A percentile compares a stretch with the other conserved stretches of the same genome.
Conservation (phyloP, 2,888 invertebrate genomes). For the Drosophila putrida region DNA sequence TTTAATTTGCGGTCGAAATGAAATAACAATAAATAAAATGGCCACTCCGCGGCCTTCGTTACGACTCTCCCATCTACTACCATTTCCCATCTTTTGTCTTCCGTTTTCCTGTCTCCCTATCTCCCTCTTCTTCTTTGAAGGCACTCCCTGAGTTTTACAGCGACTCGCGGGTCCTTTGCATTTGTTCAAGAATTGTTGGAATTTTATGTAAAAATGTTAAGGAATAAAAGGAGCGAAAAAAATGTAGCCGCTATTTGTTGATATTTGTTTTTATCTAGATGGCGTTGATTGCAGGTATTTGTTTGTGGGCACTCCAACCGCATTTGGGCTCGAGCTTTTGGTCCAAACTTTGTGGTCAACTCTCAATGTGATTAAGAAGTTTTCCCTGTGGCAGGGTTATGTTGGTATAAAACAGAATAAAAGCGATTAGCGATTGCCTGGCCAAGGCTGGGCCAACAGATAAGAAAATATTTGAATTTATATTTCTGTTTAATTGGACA, state of each 20-base stretch:
- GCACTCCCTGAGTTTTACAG: background rate
- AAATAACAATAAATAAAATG: constrained; percentile 80
- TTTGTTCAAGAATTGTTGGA: constrained; percentile 54
- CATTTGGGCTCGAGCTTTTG: constrained; percentile 20
- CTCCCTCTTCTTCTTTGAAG: background rate
- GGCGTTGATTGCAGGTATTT: constrained; percentile 79
- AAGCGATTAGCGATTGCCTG: constrained; percentile 27
- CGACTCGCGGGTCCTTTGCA: constrained; percentile 39
- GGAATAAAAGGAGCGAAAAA: constrained; percentile 21
- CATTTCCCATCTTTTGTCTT: constrained; percentile 1
- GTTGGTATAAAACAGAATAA: background rate
- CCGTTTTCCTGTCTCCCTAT: constrained; percentile 1
- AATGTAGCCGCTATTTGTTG: constrained; percentile 69
- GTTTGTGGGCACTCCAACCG: constrained; percentile 55
- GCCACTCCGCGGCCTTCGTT: constrained; percentile 48
- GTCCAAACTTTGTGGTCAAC: constrained; percentile 25
- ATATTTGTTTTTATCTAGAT: constrained; percentile 80
- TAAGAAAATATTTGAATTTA: constrained; percentile 30
- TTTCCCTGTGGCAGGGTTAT: constrained; percentile 15
- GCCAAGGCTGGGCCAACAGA: constrained; percentile 33
- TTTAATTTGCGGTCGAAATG: constrained; percentile 80
- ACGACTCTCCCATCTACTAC: background rate
- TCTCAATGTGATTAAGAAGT: constrained; percentile 59
- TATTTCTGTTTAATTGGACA: constrained; percentile 22
- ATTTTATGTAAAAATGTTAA: constrained; percentile 73